Conservation (phyloP, 23 tunicate genomes). For the Ciona savignyi region DNA sequence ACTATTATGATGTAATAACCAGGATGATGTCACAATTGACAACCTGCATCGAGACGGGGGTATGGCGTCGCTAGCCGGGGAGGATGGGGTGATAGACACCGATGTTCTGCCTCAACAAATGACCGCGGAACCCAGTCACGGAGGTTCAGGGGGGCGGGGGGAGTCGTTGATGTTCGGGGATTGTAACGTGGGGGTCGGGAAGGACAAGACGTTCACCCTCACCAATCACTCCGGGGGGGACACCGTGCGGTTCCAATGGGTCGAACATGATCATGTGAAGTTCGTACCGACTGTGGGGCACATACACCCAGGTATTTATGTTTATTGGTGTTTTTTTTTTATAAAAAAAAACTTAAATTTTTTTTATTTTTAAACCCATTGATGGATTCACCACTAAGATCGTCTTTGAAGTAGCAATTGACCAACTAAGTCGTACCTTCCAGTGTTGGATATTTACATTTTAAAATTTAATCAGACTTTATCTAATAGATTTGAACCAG, state of each 20-base stretch:
- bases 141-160: conserved; percentile 37
- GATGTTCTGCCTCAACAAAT: conserved; percentile 33
- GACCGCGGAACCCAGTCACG: conserved; percentile 29
- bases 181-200: conserved; percentile 50
- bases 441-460: too few species aligned
- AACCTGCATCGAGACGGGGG: conserved; percentile 64
- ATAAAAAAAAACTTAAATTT: too few species aligned
- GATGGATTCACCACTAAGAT: too few species aligned
- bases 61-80: conserved; percentile 43
- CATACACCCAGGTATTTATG: conserved; percentile 64
- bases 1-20: too few species aligned
- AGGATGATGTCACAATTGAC: conserved; percentile 93
- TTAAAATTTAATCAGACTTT: too few species aligned
- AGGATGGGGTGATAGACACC: conserved; percentile 52
- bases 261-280: conserved; percentile 40
- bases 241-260: conserved; percentile 66
- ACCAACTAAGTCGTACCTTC: too few species aligned
- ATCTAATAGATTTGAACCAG: too few species aligned
- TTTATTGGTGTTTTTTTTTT: too few species aligned
- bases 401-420: too few species aligned
- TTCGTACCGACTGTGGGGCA: conserved; percentile 81
- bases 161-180: conserved; percentile 79
- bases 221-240: conserved; percentile 56
- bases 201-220: conserved; percentile 47
- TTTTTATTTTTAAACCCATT: too few species aligned